A percentile compares a stretch with the other conserved stretches of the same genome.
Evolutionary conservation across 1,140 invertebrate genomes (phyloP).

Genomic region (Panagrolaimus sp.): DNA sequence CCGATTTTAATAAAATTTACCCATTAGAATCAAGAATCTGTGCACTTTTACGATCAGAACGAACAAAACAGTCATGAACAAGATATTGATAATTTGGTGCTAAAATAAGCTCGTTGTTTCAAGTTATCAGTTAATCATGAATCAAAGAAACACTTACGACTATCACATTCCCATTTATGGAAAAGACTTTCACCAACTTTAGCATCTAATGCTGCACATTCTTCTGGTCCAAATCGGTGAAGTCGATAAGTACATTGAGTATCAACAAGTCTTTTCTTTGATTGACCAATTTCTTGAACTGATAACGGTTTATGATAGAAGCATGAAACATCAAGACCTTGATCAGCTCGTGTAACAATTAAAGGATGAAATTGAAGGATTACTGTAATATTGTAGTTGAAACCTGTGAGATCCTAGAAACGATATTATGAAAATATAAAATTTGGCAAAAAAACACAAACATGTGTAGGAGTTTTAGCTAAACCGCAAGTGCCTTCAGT

Average conservation of each 20-base stretch:
- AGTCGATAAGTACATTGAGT: conserved; percentile 44
- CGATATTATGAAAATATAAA: conserved; percentile 13
- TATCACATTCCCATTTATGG: conserved; percentile 55
- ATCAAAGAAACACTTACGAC: conserved; percentile 36
- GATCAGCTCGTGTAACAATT: conserved; percentile 52
- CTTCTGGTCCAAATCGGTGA: conserved; percentile 47
- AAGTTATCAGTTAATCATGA: no score
- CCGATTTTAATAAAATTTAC: conserved; percentile 21
- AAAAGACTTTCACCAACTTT: conserved; percentile 54
- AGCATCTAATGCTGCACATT: conserved; percentile 53
- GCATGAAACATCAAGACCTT: conserved; percentile 37
- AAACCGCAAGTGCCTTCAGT: conserved; percentile 52
- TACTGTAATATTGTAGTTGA: conserved; percentile 54
- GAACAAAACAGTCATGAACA: conserved; percentile 52
- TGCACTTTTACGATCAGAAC: conserved; percentile 45
- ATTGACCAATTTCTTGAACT: conserved; percentile 34
- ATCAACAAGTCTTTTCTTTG: conserved; percentile 39
- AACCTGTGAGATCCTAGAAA: conserved; percentile 48
- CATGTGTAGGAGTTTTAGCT: conserved; percentile 42
- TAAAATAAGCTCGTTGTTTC: conserved; percentile 27
- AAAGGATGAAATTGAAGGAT: conserved; percentile 57
- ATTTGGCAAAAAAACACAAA: conserved; percentile 17
- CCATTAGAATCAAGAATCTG: conserved; percentile 52
- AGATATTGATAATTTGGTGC: conserved; percentile 52
- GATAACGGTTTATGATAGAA: conserved; percentile 41